Evolutionary conservation across 2,113 vertebrate species (phyloP).

Genomic region (Notarius quadriscutis): DNA sequence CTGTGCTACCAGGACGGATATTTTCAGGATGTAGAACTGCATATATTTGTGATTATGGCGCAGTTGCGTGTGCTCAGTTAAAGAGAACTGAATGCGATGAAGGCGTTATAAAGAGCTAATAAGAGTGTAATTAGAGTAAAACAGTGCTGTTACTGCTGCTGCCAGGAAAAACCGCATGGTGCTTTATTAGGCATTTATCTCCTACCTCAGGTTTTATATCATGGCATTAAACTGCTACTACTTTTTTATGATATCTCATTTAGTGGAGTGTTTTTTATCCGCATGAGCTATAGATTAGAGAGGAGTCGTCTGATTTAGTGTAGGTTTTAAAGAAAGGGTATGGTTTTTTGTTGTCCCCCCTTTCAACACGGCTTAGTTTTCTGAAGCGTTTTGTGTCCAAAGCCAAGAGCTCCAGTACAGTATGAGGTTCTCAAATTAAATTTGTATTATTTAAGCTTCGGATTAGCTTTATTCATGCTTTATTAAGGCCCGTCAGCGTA

Average conservation of each 20-base stretch:
- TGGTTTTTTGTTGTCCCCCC: background rate
- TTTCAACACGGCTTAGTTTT: background rate
- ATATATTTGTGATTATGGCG: slow-evolving; percentile 5
- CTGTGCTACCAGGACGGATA: background rate
- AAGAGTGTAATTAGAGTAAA: slow-evolving; percentile 16
- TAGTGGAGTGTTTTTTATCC: slow-evolving; percentile 10
- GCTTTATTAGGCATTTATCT: slow-evolving; percentile 39
- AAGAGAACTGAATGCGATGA: background rate
- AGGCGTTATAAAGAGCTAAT: slow-evolving; percentile 9
- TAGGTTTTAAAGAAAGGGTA: slow-evolving; percentile 7
- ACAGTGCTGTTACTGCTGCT: background rate
- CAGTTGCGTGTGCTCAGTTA: background rate
- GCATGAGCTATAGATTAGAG: slow-evolving; percentile 3
- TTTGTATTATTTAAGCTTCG: slow-evolving; percentile 28
- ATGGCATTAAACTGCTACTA: slow-evolving; percentile 19
- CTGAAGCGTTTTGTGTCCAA: slow-evolving; percentile 14
- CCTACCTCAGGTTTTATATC: slow-evolving; percentile 32
- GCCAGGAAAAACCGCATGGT: background rate
- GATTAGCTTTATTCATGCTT: slow-evolving; percentile 28
- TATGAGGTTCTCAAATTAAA: slow-evolving; percentile 12
- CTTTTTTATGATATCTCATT: slow-evolving; percentile 29
- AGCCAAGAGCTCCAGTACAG: background rate
- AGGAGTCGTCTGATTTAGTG: background rate
- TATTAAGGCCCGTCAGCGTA: slow-evolving; percentile 24
- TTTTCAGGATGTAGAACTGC: background rate